Conservation (phyloP, 2,888 invertebrate species). For the Agonopterix arenella region DNA sequence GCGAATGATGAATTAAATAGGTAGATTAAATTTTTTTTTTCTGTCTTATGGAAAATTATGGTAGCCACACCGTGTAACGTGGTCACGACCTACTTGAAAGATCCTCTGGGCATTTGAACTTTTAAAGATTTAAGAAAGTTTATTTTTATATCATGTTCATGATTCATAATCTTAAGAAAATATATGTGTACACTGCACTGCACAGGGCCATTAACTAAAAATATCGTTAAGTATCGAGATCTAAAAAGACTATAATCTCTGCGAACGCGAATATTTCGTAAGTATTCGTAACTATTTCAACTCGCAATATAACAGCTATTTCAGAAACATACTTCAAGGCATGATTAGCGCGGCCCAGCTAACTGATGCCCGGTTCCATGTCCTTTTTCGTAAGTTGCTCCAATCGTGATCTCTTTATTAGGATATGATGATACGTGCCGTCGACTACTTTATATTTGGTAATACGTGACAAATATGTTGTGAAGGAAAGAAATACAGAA, state of each 20-base stretch:
- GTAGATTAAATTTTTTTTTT: too few relatives aligned
- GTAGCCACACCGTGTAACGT: too few relatives aligned
- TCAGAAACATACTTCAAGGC: conserved; percentile 24
- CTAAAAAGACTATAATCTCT: background rate
- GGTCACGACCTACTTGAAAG: too few relatives aligned
- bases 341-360: conserved; percentile 41
- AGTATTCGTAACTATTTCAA: background rate
- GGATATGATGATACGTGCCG: conserved; percentile 33
- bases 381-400: conserved; percentile 43
- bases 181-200: too few relatives aligned
- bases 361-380: conserved; percentile 33
- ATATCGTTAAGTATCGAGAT: too few relatives aligned
- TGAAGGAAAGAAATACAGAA: too few relatives aligned
- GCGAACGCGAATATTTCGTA: background rate
- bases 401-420: conserved; percentile 65
- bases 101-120: too few relatives aligned
- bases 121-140: too few relatives aligned
- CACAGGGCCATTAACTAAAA: too few relatives aligned
- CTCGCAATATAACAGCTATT: background rate
- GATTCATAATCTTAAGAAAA: too few relatives aligned
- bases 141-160: too few relatives aligned
- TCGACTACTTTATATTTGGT: conserved; percentile 21
- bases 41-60: too few relatives aligned
- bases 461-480: conserved; percentile 15
- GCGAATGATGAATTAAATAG: background rate